Conservation (phyloP, 2,888 invertebrate genomes). For the Heliconius charithonia region DNA sequence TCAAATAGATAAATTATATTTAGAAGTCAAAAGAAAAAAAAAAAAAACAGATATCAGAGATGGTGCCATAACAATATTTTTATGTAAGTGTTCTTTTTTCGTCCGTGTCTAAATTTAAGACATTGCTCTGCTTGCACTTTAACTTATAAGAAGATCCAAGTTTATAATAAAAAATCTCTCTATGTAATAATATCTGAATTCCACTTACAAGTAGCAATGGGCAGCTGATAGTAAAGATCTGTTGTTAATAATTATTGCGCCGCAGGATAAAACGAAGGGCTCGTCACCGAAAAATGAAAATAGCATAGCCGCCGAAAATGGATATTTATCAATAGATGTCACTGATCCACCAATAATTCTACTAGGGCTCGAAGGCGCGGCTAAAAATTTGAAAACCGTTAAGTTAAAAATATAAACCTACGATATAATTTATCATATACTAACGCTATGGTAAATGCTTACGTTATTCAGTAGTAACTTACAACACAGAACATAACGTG, state of each 20-base stretch:
- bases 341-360: conserved; percentile 47
- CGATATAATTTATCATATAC: no score
- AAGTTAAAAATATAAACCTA: not conserved
- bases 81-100: not conserved
- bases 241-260: conserved; percentile 47
- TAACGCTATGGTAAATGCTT: no score
- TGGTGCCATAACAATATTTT: no score
- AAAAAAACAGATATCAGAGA: no score
- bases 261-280: conserved; percentile 46
- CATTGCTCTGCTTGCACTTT: not conserved
- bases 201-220: conserved; percentile 48
- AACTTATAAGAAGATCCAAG: not conserved
- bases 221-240: conserved; percentile 48
- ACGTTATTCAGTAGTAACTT: no score
- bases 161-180: no score
- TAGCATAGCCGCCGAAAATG: conserved; percentile 54
- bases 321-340: conserved; percentile 51
- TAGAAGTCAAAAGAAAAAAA: no score
- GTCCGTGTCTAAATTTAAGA: not conserved
- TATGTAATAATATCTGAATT: not conserved
- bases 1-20: no score
- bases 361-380: conserved; percentile 50
- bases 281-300: conserved; percentile 45
- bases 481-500: no score
- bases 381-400: conserved; percentile 19